A percentile compares a stretch with the other conserved stretches of the same genome.
Conservation (phyloP, 2,888 invertebrate species). For the Punctoribates punctum region DNA sequence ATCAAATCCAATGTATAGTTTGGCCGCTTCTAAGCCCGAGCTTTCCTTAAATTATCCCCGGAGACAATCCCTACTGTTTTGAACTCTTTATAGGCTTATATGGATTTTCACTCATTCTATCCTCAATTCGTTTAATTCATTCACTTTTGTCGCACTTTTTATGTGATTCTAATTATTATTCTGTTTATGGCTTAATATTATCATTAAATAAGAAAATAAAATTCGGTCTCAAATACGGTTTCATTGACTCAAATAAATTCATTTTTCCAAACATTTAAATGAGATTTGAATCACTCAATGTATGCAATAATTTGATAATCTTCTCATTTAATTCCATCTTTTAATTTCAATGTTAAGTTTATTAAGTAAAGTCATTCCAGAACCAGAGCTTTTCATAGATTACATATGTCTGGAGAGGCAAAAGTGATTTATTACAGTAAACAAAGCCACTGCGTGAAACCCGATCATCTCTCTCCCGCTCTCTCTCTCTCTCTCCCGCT, state of each 20-base stretch:
- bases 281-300: background rate
- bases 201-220: no score
- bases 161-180: background rate
- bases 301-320: background rate
- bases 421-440: constrained; percentile 30
- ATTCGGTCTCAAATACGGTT: background rate
- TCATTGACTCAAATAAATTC: background rate
- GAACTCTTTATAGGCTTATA: constrained; percentile 33
- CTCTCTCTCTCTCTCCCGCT: constrained; percentile 41
- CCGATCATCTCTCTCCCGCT: constrained; percentile 37
- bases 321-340: background rate
- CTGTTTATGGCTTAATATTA: no score
- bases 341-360: constrained; percentile 29
- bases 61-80: constrained; percentile 35
- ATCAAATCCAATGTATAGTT: background rate
- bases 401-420: constrained; percentile 27
- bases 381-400: constrained; percentile 21
- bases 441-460: constrained; percentile 31
- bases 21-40: constrained; percentile 8
- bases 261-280: no score
- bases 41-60: constrained; percentile 30
- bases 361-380: constrained; percentile 17
- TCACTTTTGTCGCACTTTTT: background rate
- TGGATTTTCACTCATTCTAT: constrained; percentile 30
- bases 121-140: background rate